Base-by-base conservation (phyloP, 1,140 invertebrate species). In the Campodea augens region DNA sequence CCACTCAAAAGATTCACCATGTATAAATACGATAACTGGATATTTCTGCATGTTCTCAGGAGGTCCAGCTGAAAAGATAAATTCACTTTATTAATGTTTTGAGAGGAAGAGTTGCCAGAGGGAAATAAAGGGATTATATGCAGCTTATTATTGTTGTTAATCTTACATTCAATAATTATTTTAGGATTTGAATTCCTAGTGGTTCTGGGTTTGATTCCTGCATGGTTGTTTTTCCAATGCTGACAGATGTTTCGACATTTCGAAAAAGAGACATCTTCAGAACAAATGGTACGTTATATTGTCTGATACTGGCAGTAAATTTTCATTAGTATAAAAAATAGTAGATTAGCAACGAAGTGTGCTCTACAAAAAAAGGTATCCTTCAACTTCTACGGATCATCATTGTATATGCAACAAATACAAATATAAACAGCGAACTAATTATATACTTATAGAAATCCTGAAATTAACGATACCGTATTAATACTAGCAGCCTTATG, bases 1-100 rank as follows among this genome's bases (percentile, higher is more conserved):
- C 80, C 87, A 93, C 60, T 91, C 84, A 66, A 90, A 95, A 53
- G 86, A 92, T 63, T 95, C 90, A 1, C 91, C 91, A 58, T 96
- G 90, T 39, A 97, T 81, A 69, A 89, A 93, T 10, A 96, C 82
- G 60, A 97, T 72, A 20, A 95, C 88, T 1, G 90, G 67, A 39
- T 55, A 15, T 32, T 15, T 7, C 27, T 32, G 27, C 27, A 32
- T 32, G 27, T 7, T 15, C 27, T 32, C 27, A 15, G 27, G 27
- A 32, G 27, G 27, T 10, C 27, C 27, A 7, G 27, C 27, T 32
- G 27, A 10, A 7, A 15, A 32, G 27, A 32, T 10, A 10, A 22
- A 38, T 1, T 3, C n/a, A 39, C 10, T 29, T 38, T 23, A 19
- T 27, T 29, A 25, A 32, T 32, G 27, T 32, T 15, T 7, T 32